These are phyloP conservation scores for Cryptus armator DNA, from an alignment of 2,888 invertebrate genomes.

Conservation along the genomic window DNA sequence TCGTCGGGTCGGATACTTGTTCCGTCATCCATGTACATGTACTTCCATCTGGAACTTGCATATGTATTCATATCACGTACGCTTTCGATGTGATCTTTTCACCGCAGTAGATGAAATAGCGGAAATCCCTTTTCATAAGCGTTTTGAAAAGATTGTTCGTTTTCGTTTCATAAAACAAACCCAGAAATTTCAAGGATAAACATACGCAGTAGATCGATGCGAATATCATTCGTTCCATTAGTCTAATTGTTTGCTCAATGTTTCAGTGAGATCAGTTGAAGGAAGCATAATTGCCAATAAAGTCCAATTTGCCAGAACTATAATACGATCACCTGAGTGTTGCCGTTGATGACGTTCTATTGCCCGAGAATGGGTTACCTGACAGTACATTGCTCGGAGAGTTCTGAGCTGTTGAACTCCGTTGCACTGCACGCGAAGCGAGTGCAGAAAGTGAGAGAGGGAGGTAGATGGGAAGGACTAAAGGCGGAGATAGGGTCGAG, in stretches of 20 bases:
- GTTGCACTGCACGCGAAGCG: slow-evolving; percentile 24
- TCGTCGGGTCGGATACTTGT: slow-evolving; percentile 1
- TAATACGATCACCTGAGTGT: slow-evolving; percentile 29
- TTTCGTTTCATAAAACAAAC: neutral
- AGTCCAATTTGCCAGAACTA: slow-evolving; percentile 10
- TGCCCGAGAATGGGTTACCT: slow-evolving; percentile 23
- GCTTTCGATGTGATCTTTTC: neutral
- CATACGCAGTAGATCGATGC: neutral
- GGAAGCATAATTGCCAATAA: slow-evolving; percentile 41
- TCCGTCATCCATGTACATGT: neutral
- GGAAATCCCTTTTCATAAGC: too few species aligned
- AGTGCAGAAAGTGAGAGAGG: neutral
- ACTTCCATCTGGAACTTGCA: neutral
- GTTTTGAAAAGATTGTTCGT: neutral
- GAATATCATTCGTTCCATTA: slow-evolving; percentile 2
- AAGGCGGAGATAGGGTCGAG: slow-evolving; percentile 53
- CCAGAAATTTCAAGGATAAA: neutral
- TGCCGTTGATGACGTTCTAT: slow-evolving; percentile 26
- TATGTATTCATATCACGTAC: neutral
- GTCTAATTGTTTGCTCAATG: neutral
- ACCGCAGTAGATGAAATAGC: neutral
- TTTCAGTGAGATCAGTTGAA: slow-evolving; percentile 4
- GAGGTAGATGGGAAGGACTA: slow-evolving; percentile 8
- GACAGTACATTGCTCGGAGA: slow-evolving; percentile 32
- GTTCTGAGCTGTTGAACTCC: slow-evolving; percentile 26